Percentiles rank a stretch among this genome's conserved stretches.
Conservation (phyloP, 2,888 invertebrate species). For the Adelognathus sp. region DNA sequence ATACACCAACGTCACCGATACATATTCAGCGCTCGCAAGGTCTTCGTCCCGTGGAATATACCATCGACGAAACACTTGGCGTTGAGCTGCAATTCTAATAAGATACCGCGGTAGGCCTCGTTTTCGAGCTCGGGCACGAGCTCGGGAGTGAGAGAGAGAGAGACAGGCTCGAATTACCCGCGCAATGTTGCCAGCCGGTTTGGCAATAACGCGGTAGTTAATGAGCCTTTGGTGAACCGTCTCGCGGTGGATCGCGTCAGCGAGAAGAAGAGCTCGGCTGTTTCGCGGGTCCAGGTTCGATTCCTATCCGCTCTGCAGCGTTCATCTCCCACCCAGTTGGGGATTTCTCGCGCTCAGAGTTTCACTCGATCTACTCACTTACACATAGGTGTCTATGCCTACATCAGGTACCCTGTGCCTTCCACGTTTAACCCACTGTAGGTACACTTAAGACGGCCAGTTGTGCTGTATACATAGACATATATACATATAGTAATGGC, state of each 20-base stretch:
- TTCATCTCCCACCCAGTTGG: neutral
- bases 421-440: slow-evolving; percentile 2
- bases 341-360: slow-evolving; percentile 29
- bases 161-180: neutral
- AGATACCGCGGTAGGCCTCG: neutral
- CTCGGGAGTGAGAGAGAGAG: no score
- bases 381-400: slow-evolving; percentile 32
- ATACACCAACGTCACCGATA: slow-evolving; percentile 46
- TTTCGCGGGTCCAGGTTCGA: neutral
- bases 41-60: slow-evolving; percentile 51
- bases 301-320: neutral
- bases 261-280: neutral
- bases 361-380: slow-evolving; percentile 51
- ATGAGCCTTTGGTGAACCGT: neutral
- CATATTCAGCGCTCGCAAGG: slow-evolving; percentile 55
- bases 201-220: neutral
- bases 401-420: slow-evolving; percentile 46
- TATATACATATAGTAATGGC: slow-evolving; percentile 4
- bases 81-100: neutral
- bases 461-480: neutral
- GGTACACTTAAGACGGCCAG: slow-evolving; percentile 33
- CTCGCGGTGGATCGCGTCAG: neutral
- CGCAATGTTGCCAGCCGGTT: neutral
- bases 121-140: neutral
- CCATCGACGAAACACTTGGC: slow-evolving; percentile 8